Conservation (phyloP, 2,888 invertebrate genomes). For the Diplolepis rosae region DNA sequence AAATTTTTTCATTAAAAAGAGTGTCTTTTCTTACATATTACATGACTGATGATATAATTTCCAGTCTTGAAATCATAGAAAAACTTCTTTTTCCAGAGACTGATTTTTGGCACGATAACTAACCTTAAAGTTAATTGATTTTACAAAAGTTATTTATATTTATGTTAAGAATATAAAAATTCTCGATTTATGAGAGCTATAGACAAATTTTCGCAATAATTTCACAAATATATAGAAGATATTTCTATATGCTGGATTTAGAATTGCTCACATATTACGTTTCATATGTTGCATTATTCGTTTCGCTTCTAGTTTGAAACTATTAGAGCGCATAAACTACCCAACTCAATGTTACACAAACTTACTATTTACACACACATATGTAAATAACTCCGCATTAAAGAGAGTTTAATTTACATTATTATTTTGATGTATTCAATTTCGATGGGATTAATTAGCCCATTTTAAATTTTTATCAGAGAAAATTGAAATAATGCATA, state of each 20-base stretch:
- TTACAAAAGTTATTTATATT: no score
- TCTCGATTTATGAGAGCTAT: background rate
- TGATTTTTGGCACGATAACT: no score
- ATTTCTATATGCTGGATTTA: background rate
- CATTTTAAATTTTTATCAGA: background rate
- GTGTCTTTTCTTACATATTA: no score
- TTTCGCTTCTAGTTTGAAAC: background rate
- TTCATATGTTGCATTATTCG: slow-evolving; percentile 5
- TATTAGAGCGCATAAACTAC: slow-evolving; percentile 19
- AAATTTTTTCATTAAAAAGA: no score
- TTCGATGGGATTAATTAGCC: background rate
- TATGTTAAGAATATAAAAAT: no score
- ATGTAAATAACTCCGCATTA: background rate
- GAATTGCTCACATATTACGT: background rate
- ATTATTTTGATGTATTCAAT: background rate
- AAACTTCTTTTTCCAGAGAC: no score
- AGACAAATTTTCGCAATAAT: slow-evolving; percentile 2
- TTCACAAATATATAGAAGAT: background rate
- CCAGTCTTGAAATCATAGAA: no score
- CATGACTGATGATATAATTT: no score
- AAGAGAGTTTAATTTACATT: slow-evolving; percentile 5
- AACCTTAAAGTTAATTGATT: no score
- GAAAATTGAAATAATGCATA: background rate
- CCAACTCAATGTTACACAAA: slow-evolving; percentile 22
- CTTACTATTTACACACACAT: background rate